Conservation (phyloP, 35 echinoderm and acorn worm species). For the Ptychodera flava region DNA sequence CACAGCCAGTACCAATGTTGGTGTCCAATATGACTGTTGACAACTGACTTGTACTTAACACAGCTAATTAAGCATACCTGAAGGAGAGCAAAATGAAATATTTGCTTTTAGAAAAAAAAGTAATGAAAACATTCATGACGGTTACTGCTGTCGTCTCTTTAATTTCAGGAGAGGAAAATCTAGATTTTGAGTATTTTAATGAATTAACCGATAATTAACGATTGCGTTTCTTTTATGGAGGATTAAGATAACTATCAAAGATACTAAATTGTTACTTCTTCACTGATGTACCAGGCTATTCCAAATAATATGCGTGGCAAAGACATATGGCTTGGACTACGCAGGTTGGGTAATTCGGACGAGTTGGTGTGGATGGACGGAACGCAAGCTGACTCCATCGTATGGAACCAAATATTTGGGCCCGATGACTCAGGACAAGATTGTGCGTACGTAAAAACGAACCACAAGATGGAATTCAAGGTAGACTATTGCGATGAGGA, state of each 20-base stretch:
- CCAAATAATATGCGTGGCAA: background rate
- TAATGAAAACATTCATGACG: too few species aligned
- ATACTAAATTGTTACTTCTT: background rate
- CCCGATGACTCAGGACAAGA: background rate
- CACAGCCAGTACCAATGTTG: too few species aligned
- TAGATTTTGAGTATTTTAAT: background rate
- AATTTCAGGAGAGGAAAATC: too few species aligned
- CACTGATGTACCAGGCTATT: background rate
- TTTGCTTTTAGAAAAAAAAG: too few species aligned
- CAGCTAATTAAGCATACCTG: too few species aligned
- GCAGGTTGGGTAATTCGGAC: background rate
- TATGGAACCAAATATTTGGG: background rate
- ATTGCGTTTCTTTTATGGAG: background rate
- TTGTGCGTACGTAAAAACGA: background rate
- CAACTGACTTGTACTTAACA: too few species aligned
- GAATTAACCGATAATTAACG: background rate
- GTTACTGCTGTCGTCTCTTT: too few species aligned
- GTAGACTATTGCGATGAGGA: background rate
- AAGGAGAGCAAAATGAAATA: too few species aligned
- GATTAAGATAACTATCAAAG: background rate
- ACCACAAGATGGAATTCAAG: background rate
- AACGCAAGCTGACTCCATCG: background rate
- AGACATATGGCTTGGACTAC: background rate
- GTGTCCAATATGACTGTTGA: too few species aligned
- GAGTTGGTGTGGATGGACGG: background rate